Conservation (phyloP, 2,888 invertebrate species). For the Cheilosia soror region DNA sequence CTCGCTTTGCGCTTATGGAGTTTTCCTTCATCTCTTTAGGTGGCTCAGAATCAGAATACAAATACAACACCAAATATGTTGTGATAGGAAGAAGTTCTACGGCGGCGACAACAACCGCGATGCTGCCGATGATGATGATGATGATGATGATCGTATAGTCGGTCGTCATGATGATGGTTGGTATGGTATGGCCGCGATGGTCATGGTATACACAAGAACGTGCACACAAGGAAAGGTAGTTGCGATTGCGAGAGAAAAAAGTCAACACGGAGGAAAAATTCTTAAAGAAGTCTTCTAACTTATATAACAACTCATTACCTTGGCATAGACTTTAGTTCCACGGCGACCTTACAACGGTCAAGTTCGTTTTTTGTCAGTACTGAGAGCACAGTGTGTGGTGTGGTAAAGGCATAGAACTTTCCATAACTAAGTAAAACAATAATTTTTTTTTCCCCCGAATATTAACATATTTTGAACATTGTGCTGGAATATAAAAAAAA, state of each 20-base stretch:
- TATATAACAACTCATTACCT: slow-evolving; percentile 84
- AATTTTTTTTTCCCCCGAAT: slow-evolving; percentile 13
- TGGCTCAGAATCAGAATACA: slow-evolving; percentile 39
- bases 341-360: slow-evolving; percentile 84
- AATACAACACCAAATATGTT: slow-evolving; percentile 69
- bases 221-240: slow-evolving; percentile 67
- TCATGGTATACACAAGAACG: slow-evolving; percentile 71
- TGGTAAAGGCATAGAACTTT: slow-evolving; percentile 53
- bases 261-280: slow-evolving; percentile 74
- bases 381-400: slow-evolving; percentile 53
- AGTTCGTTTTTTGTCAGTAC: slow-evolving; percentile 79
- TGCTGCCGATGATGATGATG: slow-evolving; percentile 58
- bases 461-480: slow-evolving; percentile 39
- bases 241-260: slow-evolving; percentile 52
- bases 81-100: slow-evolving; percentile 57
- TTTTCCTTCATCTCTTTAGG: slow-evolving; percentile 22
- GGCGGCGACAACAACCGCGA: slow-evolving; percentile 40
- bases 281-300: slow-evolving; percentile 82
- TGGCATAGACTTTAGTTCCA: slow-evolving; percentile 83
- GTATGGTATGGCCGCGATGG: slow-evolving; percentile 70
- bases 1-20: slow-evolving; percentile 25
- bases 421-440: neutral
- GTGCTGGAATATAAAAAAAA: slow-evolving; percentile 21
- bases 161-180: slow-evolving; percentile 61
- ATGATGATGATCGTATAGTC: neutral